phyloP scores from a whole-genome alignment of 1,140 invertebrate species.

The Druon quercuslanigerum region DNA sequence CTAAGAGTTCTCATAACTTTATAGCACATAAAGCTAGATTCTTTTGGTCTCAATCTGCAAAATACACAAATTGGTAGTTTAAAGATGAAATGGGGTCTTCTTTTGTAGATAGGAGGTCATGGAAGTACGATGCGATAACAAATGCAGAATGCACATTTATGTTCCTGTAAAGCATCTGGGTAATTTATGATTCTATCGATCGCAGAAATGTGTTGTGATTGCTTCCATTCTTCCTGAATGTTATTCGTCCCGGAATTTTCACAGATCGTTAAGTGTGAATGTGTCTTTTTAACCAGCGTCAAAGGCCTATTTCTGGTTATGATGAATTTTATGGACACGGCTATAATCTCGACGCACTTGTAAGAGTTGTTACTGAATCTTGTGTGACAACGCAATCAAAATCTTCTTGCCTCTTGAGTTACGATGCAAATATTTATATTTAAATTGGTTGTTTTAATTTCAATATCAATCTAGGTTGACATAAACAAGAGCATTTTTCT shows the following conservation, averaged over 20 bases:
- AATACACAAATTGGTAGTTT: conserved; percentile 11
- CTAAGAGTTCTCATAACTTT: neutral
- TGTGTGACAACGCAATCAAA: conserved; percentile 6
- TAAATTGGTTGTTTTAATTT: too few species aligned
- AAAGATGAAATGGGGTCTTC: neutral
- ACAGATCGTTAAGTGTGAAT: conserved; percentile 29
- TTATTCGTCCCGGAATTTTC: conserved; percentile 24
- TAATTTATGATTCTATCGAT: conserved; percentile 29
- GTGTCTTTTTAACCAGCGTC: conserved; percentile 22
- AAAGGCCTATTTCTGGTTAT: conserved; percentile 31
- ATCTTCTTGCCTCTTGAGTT: neutral
- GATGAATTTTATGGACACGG: conserved; percentile 21
- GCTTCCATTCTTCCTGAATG: conserved; percentile 25
- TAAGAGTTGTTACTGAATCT: neutral
- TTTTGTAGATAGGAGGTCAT: conserved; percentile 1
- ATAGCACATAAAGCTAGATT: neutral
- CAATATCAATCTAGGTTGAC: too few species aligned
- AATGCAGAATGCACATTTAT: conserved; percentile 31
- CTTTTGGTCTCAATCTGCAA: neutral
- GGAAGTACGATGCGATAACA: conserved; percentile 23
- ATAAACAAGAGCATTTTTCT: too few species aligned
- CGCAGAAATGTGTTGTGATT: conserved; percentile 26
- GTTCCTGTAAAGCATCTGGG: conserved; percentile 27
- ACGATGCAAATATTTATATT: too few species aligned
- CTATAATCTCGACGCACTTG: neutral